phyloP scores from a whole-genome alignment of 2,113 vertebrate species.

The Rhabdomys dilectus region DNA sequence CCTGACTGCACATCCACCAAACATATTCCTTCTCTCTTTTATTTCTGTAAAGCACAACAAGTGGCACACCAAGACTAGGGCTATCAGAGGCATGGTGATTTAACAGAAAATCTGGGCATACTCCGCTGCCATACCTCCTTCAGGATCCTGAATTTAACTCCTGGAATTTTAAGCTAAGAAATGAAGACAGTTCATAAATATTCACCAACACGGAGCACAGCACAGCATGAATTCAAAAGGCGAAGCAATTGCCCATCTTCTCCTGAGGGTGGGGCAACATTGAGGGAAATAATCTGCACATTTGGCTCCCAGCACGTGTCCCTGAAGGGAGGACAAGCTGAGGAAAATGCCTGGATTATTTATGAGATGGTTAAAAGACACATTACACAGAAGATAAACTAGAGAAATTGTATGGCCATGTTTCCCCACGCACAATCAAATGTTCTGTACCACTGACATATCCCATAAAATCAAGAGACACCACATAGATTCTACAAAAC shows the following conservation, averaged over 20 bases:
- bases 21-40: too few relatives aligned
- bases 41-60: too few relatives aligned
- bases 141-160: conserved; percentile 5
- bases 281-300: conserved; percentile 34
- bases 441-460: conserved; percentile 52
- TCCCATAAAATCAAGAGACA: conserved; percentile 67
- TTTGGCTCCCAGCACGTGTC: conserved; percentile 28
- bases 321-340: conserved; percentile 27
- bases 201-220: not conserved
- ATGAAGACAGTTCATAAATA: conserved; percentile 17
- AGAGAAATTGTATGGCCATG: conserved; percentile 54
- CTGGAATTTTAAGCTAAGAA: not conserved
- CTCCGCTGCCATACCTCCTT: not conserved
- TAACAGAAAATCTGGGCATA: not conserved
- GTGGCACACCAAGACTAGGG: not conserved
- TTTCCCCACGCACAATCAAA: conserved; percentile 63
- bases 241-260: conserved; percentile 38
- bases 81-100: not conserved
- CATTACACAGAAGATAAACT: conserved; percentile 80
- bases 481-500: conserved; percentile 53
- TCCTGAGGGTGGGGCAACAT: not conserved
- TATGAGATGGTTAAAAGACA: conserved; percentile 71
- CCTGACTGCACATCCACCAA: too few relatives aligned
- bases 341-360: conserved; percentile 45
- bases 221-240: conserved; percentile 6